phyloP scores from a whole-genome alignment of 2,797 vertebrate genomes.

The Potorous gilbertii region DNA sequence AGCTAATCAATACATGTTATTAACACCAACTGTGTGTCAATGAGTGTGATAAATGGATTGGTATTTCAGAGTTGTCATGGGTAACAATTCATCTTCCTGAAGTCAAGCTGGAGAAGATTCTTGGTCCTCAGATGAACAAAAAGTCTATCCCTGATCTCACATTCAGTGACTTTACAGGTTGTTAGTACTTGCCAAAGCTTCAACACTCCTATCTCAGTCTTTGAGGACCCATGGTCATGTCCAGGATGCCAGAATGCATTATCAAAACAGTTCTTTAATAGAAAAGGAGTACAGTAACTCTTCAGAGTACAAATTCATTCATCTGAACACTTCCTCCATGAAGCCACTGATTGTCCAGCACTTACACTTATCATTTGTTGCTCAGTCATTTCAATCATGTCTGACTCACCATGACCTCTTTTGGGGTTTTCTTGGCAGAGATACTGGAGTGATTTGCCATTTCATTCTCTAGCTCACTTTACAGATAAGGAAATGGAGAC shows the following conservation, averaged over 20 bases:
- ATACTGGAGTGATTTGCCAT: not conserved
- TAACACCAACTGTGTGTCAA: not conserved
- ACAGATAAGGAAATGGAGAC: not conserved
- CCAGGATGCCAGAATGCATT: not conserved
- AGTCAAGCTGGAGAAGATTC: not conserved
- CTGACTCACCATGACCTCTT: not conserved
- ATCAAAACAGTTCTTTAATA: not conserved
- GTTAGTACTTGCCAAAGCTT: not conserved
- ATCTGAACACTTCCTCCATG: not conserved
- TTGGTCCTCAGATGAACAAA: not conserved
- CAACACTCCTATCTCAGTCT: not conserved
- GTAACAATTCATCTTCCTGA: not conserved
- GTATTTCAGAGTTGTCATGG: not conserved
- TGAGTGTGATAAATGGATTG: not conserved
- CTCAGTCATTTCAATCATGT: not conserved
- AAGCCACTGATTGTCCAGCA: not conserved
- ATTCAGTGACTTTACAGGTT: not conserved
- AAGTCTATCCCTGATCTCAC: not conserved
- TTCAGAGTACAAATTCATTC: constrained; percentile 18
- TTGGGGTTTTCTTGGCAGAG: not conserved
- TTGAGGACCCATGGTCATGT: not conserved
- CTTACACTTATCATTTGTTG: not conserved
- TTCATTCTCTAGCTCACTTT: not conserved
- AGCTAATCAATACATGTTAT: not conserved
- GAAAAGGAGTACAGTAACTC: not conserved